Evolutionary conservation across 2,797 vertebrate genomes (phyloP).

Genomic region (Synaphobranchus kaupii): DNA sequence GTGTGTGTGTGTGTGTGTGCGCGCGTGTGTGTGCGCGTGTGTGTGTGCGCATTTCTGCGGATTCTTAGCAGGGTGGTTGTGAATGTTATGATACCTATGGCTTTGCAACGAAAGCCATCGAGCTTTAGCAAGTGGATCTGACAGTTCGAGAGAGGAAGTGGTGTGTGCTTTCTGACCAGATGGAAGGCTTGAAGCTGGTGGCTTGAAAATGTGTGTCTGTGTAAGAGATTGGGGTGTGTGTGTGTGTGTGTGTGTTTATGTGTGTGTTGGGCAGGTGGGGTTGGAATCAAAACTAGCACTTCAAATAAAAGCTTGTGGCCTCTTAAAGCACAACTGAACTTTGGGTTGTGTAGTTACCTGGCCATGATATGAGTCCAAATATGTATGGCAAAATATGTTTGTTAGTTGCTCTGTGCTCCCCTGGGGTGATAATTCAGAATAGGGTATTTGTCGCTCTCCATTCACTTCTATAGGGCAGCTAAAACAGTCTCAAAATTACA

Average conservation of each 20-base stretch:
- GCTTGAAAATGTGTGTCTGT: conserved; percentile 31
- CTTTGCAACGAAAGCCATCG: conserved; percentile 15
- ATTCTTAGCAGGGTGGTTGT: conserved; percentile 34
- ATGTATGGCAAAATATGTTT: no score
- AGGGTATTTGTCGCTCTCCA: no score
- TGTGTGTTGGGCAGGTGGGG: background rate
- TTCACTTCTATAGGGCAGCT: no score
- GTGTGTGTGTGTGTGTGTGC: conserved; percentile 32
- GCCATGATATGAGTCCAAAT: no score
- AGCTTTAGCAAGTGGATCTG: background rate
- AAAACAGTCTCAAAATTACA: no score
- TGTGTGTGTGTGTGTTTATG: conserved; percentile 14
- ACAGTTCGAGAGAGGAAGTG: conserved; percentile 71
- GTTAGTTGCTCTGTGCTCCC: no score
- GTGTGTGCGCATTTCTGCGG: conserved; percentile 29
- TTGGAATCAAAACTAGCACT: conserved; percentile 38
- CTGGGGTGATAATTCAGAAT: no score
- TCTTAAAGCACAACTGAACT: background rate
- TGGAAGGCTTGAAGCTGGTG: conserved; percentile 60
- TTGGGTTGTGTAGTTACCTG: no score
- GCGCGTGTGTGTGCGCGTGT: no score
- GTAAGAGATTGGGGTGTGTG: background rate
- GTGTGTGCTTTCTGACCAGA: conserved; percentile 65
- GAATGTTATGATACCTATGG: conserved; percentile 46
- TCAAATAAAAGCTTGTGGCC: conserved; percentile 39